Percentiles rank a stretch among this genome's conserved stretches.
phyloP scores from a whole-genome alignment of 2,888 invertebrate genomes.

The Listrodromus nycthemerus region DNA sequence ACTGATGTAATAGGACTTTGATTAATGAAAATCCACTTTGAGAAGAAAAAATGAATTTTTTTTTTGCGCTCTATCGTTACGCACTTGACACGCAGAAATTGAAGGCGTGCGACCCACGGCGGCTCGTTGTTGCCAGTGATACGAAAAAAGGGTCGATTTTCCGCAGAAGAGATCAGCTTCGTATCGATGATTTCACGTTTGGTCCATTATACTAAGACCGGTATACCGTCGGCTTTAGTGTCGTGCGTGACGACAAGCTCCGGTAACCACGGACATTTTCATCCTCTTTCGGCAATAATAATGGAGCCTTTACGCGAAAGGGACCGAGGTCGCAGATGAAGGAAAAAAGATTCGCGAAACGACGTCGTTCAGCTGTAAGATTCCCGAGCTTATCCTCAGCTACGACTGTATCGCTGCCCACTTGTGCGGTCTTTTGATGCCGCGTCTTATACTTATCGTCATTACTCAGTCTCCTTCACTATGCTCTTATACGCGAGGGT shows the following conservation, averaged over 20 bases:
- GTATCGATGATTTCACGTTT: constrained; percentile 17
- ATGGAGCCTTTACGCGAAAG: constrained; percentile 5
- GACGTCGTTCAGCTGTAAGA: constrained; percentile 54
- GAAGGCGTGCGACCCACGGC: not conserved
- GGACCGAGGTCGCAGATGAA: constrained; percentile 5
- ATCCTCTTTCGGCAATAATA: constrained; percentile 41
- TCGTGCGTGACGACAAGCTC: constrained; percentile 18
- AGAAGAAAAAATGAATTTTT: not conserved
- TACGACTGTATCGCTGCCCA: constrained; percentile 13
- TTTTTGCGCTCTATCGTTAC: not conserved
- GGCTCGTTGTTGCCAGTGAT: not conserved
- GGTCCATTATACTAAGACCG: not conserved
- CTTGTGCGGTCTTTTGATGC: constrained; percentile 13
- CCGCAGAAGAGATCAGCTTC: constrained; percentile 11
- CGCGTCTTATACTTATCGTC: constrained; percentile 35
- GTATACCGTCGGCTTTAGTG: not conserved
- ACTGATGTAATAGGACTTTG: not conserved
- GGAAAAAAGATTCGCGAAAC: constrained; percentile 48
- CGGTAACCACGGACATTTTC: constrained; percentile 19
- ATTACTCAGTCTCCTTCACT: not conserved
- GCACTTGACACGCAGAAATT: not conserved
- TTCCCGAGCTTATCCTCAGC: constrained; percentile 62
- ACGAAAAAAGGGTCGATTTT: not conserved
- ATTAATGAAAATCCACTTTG: not conserved
- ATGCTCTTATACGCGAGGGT: not conserved